A percentile compares a stretch with the other conserved stretches of the same genome.
phyloP scores from a whole-genome alignment of 2,113 vertebrate genomes.

The Tinamus guttatus region DNA sequence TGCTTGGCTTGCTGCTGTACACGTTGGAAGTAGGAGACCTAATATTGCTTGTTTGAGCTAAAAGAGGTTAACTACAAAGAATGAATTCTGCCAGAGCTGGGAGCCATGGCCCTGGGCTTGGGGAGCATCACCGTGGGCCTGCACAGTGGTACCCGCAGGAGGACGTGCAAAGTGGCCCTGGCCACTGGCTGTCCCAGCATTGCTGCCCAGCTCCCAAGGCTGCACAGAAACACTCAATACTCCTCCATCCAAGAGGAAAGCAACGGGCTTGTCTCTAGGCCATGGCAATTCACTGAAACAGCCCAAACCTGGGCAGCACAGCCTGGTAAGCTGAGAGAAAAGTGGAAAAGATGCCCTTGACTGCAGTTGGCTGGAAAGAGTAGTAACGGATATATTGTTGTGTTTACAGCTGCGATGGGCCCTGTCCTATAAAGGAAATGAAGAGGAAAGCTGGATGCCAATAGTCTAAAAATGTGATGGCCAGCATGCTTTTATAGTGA shows the following conservation, averaged over 20 bases:
- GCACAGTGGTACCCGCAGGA: too few relatives aligned
- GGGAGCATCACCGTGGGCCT: neutral
- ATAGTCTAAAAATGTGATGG: conserved; percentile 52
- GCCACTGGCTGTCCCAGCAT: too few relatives aligned
- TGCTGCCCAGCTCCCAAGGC: neutral
- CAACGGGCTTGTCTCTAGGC: neutral
- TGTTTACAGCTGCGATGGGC: conserved; percentile 9
- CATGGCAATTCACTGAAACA: neutral
- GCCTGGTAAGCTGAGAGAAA: neutral
- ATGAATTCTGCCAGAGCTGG: accelerated
- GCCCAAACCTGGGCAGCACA: neutral
- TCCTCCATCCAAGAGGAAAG: neutral
- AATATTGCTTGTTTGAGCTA: neutral
- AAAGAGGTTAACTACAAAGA: neutral
- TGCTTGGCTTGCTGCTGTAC: accelerated
- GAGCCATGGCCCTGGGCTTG: accelerated
- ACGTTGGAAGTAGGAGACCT: neutral
- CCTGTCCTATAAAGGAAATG: conserved; percentile 64
- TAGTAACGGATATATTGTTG: conserved; percentile 59
- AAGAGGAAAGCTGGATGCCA: conserved; percentile 65
- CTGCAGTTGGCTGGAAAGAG: neutral
- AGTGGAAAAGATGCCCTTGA: conserved; percentile 14
- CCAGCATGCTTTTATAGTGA: conserved; percentile 22
- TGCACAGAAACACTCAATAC: neutral
- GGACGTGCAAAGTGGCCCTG: too few relatives aligned